These are phyloP conservation scores for Mormyrops boulengeri DNA, from an alignment of 2,797 vertebrate genomes.

Conservation along the genomic window DNA sequence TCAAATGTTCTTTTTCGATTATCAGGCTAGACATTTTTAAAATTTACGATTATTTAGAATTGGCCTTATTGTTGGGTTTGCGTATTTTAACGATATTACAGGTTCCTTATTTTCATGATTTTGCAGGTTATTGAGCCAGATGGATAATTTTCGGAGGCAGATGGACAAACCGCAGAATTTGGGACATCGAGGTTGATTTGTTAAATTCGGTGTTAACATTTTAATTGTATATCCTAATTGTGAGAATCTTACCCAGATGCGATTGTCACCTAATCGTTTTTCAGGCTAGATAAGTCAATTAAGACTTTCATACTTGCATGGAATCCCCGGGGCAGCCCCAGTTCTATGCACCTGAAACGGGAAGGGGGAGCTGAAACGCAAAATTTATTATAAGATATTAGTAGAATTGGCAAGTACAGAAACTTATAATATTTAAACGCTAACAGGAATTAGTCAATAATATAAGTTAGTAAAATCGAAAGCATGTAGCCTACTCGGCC, in stretches of 20 bases:
- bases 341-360: slow-evolving; percentile 43
- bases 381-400: background rate
- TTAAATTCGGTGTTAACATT: background rate
- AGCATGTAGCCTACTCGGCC: background rate
- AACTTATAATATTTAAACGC: background rate
- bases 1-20: background rate
- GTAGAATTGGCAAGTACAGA: background rate
- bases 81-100: background rate
- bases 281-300: slow-evolving; percentile 64
- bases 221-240: slow-evolving; percentile 76
- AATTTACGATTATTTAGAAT: background rate
- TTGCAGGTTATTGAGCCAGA: background rate
- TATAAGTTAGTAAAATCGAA: background rate
- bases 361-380: background rate
- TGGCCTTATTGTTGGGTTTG: background rate
- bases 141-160: background rate
- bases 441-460: background rate
- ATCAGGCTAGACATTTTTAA: background rate
- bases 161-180: background rate
- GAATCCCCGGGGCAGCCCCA: background rate
- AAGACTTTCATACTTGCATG: slow-evolving; percentile 58
- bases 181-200: background rate
- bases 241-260: slow-evolving; percentile 67
- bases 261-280: slow-evolving; percentile 78
- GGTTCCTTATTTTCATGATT: background rate